Percentiles rank a stretch among this genome's conserved stretches.
Conservation (phyloP, 2,797 vertebrate genomes). For the Cossypha polioptera region DNA sequence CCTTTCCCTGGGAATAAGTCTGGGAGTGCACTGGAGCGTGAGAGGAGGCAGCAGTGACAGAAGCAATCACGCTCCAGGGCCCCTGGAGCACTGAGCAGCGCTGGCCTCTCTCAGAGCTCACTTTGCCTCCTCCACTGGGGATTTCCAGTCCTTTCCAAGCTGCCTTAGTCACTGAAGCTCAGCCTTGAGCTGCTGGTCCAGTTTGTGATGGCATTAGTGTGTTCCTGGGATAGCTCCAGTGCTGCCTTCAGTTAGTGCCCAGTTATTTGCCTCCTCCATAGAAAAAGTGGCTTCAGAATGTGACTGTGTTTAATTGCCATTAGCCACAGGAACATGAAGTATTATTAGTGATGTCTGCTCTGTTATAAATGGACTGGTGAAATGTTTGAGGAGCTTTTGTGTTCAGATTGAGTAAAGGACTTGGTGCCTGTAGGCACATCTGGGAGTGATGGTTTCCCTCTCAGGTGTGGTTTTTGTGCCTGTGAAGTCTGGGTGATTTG, state of each 20-base stretch:
- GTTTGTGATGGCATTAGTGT: background rate
- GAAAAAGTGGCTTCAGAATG: background rate
- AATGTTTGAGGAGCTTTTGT: background rate
- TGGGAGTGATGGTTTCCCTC: background rate
- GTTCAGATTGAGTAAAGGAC: background rate
- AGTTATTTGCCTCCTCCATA: background rate
- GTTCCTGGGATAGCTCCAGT: background rate
- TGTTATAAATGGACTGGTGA: background rate
- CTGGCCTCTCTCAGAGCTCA: background rate
- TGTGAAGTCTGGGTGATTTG: background rate
- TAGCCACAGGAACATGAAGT: background rate
- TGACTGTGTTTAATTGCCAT: background rate
- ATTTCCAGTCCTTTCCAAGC: background rate
- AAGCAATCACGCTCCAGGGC: background rate
- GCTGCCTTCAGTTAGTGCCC: background rate
- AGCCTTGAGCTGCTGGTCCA: background rate
- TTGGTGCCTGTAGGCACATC: background rate
- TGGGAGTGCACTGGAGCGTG: background rate
- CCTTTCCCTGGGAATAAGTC: background rate
- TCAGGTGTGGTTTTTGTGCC: background rate
- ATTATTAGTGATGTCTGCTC: background rate
- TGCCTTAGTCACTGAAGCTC: background rate
- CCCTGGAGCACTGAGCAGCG: background rate
- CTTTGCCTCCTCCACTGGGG: background rate
- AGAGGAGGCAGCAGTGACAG: background rate